Evolutionary conservation across 2,888 invertebrate species (phyloP).

Genomic region (Ennomos quercinarius): DNA sequence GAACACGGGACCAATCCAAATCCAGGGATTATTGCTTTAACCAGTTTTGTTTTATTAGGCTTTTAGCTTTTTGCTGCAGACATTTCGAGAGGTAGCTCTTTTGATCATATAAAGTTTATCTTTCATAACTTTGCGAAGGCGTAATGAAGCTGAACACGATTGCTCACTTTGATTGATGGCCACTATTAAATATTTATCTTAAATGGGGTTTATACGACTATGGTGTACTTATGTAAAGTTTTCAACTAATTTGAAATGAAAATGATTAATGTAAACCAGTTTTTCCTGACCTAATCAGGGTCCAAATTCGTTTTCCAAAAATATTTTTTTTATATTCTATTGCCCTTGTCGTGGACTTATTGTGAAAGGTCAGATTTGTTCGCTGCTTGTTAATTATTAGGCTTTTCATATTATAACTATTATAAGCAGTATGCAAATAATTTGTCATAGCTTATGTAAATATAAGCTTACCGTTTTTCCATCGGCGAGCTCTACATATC

Average conservation of each 20-base stretch:
- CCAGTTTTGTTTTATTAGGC: too few relatives aligned
- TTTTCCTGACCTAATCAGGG: constrained; percentile 17
- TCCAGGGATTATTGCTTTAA: too few relatives aligned
- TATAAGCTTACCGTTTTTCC: constrained; percentile 56
- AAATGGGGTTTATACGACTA: constrained; percentile 26
- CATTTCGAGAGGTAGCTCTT: not conserved
- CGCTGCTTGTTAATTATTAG: not conserved
- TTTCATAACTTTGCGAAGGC: constrained; percentile 30
- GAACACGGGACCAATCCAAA: too few relatives aligned
- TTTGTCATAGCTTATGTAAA: not conserved
- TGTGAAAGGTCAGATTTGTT: constrained; percentile 9
- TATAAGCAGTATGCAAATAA: too few relatives aligned
- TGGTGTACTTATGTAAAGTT: constrained; percentile 12
- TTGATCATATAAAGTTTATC: constrained; percentile 10
- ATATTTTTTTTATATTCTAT: constrained; percentile 17
- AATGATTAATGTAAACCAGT: constrained; percentile 17
- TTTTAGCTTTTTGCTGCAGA: not conserved
- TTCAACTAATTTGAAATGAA: constrained; percentile 20
- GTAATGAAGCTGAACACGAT: constrained; percentile 23
- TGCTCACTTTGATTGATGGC: constrained; percentile 35
- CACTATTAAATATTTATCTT: constrained; percentile 32
- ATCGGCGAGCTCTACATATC: constrained; percentile 64
- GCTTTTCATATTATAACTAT: not conserved
- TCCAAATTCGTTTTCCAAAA: constrained; percentile 11
- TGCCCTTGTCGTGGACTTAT: constrained; percentile 9